These are phyloP conservation scores for Cyphomyrus plagiostoma DNA, from an alignment of 2,113 vertebrate genomes.

Conservation along the genomic window DNA sequence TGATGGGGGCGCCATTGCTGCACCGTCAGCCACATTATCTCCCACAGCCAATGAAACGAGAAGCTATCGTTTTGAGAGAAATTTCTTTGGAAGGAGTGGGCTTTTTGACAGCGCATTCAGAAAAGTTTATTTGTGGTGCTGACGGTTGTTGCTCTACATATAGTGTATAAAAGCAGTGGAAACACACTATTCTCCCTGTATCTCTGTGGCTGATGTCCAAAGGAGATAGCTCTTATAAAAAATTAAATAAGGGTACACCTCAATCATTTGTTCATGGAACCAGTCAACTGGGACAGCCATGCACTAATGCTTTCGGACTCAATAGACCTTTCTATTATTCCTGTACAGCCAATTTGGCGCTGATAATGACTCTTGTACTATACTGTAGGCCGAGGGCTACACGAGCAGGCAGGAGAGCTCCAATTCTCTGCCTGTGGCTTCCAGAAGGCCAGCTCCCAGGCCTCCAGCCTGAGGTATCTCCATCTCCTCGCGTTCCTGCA, in stretches of 20 bases:
- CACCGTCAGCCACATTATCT: slow-evolving; percentile 34
- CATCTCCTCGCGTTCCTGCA: slow-evolving; percentile 34
- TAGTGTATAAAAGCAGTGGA: slow-evolving; percentile 34
- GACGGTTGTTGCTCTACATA: slow-evolving; percentile 34
- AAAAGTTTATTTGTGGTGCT: slow-evolving; percentile 29
- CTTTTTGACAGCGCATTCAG: not conserved
- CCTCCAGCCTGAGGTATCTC: slow-evolving; percentile 28
- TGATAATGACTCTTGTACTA: slow-evolving; percentile 35
- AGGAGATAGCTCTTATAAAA: slow-evolving; percentile 57
- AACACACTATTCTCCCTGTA: slow-evolving; percentile 46
- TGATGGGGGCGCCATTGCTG: slow-evolving; percentile 38
- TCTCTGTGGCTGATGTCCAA: slow-evolving; percentile 53
- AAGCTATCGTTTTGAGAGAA: slow-evolving; percentile 27
- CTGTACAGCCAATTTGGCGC: slow-evolving; percentile 40
- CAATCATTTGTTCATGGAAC: slow-evolving; percentile 58
- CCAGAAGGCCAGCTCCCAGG: slow-evolving; percentile 17
- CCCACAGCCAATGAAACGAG: slow-evolving; percentile 24
- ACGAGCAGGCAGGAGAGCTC: slow-evolving; percentile 19
- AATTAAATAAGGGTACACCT: slow-evolving; percentile 58
- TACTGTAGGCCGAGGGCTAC: slow-evolving; percentile 21
- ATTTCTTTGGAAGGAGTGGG: not conserved
- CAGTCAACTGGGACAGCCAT: slow-evolving; percentile 43
- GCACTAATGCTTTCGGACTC: slow-evolving; percentile 56
- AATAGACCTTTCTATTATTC: slow-evolving; percentile 44
- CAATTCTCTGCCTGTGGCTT: slow-evolving; percentile 15